phyloP scores from a whole-genome alignment of 2,888 invertebrate genomes.

The Spisula subtruncata region DNA sequence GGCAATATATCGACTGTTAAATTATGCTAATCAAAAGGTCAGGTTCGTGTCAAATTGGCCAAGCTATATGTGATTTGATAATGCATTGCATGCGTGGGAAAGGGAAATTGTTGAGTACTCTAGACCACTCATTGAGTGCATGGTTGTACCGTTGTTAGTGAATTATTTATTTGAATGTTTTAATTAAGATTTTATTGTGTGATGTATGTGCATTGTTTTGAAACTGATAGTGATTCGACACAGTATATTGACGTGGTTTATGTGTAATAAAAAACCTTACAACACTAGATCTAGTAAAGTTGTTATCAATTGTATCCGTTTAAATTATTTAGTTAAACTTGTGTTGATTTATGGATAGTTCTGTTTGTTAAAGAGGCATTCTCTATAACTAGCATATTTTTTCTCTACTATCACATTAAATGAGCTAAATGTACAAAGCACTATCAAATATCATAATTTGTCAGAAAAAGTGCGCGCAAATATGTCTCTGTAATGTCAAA shows the following conservation, averaged over 20 bases:
- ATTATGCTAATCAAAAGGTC: no score
- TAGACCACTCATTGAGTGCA: background rate
- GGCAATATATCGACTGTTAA: no score
- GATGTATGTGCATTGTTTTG: background rate
- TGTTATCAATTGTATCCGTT: slow-evolving; percentile 3
- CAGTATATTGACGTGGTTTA: background rate
- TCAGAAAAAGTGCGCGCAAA: no score
- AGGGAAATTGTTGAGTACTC: background rate
- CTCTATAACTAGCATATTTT: no score
- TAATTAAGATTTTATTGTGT: background rate
- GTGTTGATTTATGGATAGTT: background rate
- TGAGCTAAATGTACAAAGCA: no score
- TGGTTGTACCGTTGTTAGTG: background rate
- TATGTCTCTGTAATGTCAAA: no score
- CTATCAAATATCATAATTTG: no score
- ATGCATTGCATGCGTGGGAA: background rate
- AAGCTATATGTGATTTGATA: no score
- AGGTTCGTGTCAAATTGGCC: no score
- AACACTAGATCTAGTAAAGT: background rate
- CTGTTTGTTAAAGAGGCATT: slow-evolving; percentile 15
- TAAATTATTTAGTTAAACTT: background rate
- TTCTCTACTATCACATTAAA: no score
- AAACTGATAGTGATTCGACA: background rate
- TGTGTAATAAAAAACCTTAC: slow-evolving; percentile 8
- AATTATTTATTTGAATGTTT: background rate